Percentiles rank a stretch among this genome's conserved stretches.
Evolutionary conservation across 2,888 invertebrate species (phyloP).

Genomic region (Apamea epomidion): DNA sequence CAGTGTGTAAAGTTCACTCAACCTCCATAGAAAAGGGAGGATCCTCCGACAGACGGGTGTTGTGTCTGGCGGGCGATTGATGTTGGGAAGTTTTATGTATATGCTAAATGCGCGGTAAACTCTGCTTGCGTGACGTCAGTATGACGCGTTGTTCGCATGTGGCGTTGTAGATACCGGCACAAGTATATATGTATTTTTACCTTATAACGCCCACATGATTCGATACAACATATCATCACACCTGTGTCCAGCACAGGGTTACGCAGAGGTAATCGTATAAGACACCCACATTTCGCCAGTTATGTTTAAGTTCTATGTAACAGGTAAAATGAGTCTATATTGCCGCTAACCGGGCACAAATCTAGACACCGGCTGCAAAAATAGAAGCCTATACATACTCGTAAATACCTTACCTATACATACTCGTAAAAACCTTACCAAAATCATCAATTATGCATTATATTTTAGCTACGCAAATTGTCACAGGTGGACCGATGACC

Average conservation of each 20-base stretch:
- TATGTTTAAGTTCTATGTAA: background rate
- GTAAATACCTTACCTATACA: background rate
- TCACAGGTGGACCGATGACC: background rate
- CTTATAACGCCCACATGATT: background rate
- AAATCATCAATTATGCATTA: background rate
- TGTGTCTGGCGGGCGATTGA: too few relatives aligned
- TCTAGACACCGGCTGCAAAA: background rate
- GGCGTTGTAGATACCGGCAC: too few relatives aligned
- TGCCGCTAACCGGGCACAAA: background rate
- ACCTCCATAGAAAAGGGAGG: too few relatives aligned
- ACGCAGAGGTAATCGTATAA: background rate
- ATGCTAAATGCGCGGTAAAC: too few relatives aligned
- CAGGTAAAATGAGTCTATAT: background rate
- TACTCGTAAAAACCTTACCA: background rate
- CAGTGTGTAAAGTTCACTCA: too few relatives aligned
- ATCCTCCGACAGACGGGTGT: too few relatives aligned
- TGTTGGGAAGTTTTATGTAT: too few relatives aligned
- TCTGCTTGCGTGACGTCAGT: too few relatives aligned
- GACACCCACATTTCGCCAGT: background rate
- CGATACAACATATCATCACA: background rate
- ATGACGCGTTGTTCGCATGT: too few relatives aligned
- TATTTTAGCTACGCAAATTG: background rate
- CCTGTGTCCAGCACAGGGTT: background rate
- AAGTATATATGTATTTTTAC: background rate
- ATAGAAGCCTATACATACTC: background rate